Evolutionary conservation across 2,113 vertebrate species (phyloP), one percentile per base, ranked within the genome.

Genomic region (Sturnus vulgaris): DNA sequence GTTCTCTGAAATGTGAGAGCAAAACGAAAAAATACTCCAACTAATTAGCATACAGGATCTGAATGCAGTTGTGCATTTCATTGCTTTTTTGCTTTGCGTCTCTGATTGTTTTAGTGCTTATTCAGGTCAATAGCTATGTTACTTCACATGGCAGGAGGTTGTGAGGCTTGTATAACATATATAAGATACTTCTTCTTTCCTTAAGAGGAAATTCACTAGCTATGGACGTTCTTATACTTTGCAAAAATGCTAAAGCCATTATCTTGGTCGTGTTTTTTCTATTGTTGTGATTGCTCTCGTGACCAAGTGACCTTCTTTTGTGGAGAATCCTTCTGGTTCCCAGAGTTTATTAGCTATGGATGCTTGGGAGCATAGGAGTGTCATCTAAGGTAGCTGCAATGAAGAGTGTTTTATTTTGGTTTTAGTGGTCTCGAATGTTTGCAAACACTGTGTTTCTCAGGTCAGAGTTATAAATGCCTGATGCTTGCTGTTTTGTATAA

Each of bases 251-350:
- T 49, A 1, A 33, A 79, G 16, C 35, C 1, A 0, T 82, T 85
- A n/a, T 61, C 25, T 65, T 76, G 44, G 57, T 76, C 0, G 0
- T 56, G 11, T 82, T 81, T 76, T 81, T 39, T 59, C 24, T 70
- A 2, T 49, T 13, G 0, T 35, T 53, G n/a, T 50, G 50, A 46
- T 81, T 90, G 59, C 27, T 72, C 2, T 80, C 0, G 0, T 83
- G 79, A 82, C 16, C 46, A 55, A 56, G 35, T 78, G 42, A 88
- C 15, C 16, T 65, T 70, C 21, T 73, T 71, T 72, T 42, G 35
- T 84, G 63, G 53, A 81, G n/a, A 69, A 42, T 84, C n/a, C 4
- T 16, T 56, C 44, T 65, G n/a, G 35, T 83, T 77, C 44, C 59
- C 11, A 8, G 21, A 56, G 12, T 71, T 86, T 21, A 18, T 56